These are phyloP conservation scores for Drosophila elegans DNA, from an alignment of 1,140 invertebrate genomes.

Conservation along the genomic window DNA sequence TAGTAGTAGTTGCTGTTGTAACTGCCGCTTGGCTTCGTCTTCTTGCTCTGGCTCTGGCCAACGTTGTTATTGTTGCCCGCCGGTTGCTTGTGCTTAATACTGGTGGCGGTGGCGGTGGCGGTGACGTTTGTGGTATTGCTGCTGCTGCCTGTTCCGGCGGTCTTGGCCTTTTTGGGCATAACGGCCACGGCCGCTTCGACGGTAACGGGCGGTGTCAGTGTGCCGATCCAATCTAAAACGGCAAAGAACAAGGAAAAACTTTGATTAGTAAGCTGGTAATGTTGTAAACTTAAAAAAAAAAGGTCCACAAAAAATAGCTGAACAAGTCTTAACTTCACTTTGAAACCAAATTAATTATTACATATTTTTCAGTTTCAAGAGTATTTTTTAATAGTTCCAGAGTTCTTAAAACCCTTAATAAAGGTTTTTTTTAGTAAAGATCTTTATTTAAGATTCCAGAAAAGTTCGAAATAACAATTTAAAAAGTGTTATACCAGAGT, in stretches of 20 bases:
- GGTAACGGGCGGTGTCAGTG: conserved; percentile 63
- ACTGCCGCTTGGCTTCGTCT: conserved; percentile 48
- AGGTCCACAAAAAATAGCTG: no score
- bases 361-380: no score
- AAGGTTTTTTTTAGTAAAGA: no score
- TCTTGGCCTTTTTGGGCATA: conserved; percentile 62
- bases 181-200: conserved; percentile 31
- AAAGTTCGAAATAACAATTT: no score
- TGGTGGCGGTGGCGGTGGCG: conserved; percentile 43
- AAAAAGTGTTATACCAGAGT: no score
- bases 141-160: conserved; percentile 25
- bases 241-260: background rate
- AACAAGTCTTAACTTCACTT: no score
- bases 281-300: background rate
- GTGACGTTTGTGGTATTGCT: conserved; percentile 48
- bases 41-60: conserved; percentile 44
- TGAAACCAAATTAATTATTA: no score
- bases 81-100: conserved; percentile 62
- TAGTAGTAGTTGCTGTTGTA: conserved; percentile 30
- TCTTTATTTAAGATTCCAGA: no score
- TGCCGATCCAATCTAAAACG: conserved; percentile 80
- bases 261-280: conserved; percentile 49
- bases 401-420: no score
- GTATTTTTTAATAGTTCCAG: no score
- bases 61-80: conserved; percentile 32